Conservation (phyloP, 2,888 invertebrate species). For the Cenopis cana region DNA sequence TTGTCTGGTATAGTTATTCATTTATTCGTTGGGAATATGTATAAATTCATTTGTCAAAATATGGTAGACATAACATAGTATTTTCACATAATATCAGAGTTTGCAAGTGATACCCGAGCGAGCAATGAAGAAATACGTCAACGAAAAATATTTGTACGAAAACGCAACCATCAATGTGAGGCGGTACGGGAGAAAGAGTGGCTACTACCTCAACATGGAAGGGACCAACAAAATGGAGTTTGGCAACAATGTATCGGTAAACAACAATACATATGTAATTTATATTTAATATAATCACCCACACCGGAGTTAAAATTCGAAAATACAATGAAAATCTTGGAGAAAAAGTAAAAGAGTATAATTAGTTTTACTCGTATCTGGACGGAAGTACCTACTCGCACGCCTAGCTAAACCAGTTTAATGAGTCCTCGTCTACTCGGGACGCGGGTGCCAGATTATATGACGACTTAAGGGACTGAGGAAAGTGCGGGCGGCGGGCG, state of each 20-base stretch:
- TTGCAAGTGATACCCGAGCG: conserved; percentile 32
- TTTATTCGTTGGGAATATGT: too few species aligned
- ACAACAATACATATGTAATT: not conserved
- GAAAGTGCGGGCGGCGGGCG: too few species aligned
- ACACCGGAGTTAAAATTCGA: not conserved
- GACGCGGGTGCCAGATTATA: too few species aligned
- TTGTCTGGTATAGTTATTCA: too few species aligned
- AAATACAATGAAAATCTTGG: not conserved
- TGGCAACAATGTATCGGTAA: conserved; percentile 32
- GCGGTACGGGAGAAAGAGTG: conserved; percentile 32
- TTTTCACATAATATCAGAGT: conserved; percentile 1
- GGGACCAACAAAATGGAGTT: conserved; percentile 2
- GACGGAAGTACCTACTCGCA: not conserved
- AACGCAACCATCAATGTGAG: conserved; percentile 5
- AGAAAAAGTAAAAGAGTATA: not conserved
- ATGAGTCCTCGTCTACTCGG: too few species aligned
- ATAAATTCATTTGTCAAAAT: too few species aligned
- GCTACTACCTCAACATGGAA: conserved; percentile 24
- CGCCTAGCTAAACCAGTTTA: not conserved
- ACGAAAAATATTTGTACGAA: conserved; percentile 25
- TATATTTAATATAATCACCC: too few species aligned
- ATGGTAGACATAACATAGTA: too few species aligned
- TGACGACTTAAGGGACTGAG: too few species aligned
- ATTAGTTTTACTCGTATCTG: not conserved
- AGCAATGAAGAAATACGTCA: conserved; percentile 18